phyloP scores from a whole-genome alignment of 2,797 vertebrate species.

The Artibeus lituratus region DNA sequence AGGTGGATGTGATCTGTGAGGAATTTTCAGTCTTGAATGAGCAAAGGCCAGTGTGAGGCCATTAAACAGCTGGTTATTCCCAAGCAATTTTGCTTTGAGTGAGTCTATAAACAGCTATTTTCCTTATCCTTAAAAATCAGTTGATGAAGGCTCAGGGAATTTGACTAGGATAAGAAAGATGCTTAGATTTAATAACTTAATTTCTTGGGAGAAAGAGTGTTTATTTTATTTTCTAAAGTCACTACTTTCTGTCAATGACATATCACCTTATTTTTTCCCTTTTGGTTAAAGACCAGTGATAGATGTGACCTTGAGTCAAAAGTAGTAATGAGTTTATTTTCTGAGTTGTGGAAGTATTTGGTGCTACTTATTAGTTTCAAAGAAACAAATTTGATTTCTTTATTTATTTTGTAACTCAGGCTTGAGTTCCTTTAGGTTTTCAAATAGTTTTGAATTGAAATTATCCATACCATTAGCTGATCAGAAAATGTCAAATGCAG shows the following conservation, averaged over 20 bases:
- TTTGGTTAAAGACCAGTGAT: not conserved
- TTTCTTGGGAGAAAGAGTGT: not conserved
- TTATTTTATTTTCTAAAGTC: not conserved
- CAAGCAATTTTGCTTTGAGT: not conserved
- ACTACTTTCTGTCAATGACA: not conserved
- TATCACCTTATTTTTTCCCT: not conserved
- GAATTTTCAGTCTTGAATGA: not conserved
- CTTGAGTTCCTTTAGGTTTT: slow-evolving; percentile 9
- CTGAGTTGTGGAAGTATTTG: not conserved
- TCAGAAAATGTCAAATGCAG: not conserved
- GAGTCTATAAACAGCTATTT: not conserved
- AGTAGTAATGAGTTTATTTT: slow-evolving; percentile 4
- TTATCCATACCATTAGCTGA: not conserved
- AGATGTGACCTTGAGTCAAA: not conserved
- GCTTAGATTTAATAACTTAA: not conserved
- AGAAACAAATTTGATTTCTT: not conserved
- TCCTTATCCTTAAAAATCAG: not conserved
- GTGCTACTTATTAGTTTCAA: not conserved
- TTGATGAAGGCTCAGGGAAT: not conserved
- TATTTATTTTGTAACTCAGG: not conserved
- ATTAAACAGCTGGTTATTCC: not conserved
- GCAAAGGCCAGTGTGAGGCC: not conserved
- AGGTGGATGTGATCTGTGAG: not conserved
- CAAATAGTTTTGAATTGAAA: slow-evolving; percentile 3
- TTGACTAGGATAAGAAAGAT: not conserved